A percentile compares a stretch with the other conserved stretches of the same genome.
phyloP scores from a whole-genome alignment of 2,888 invertebrate genomes.

The Amiota communis region DNA sequence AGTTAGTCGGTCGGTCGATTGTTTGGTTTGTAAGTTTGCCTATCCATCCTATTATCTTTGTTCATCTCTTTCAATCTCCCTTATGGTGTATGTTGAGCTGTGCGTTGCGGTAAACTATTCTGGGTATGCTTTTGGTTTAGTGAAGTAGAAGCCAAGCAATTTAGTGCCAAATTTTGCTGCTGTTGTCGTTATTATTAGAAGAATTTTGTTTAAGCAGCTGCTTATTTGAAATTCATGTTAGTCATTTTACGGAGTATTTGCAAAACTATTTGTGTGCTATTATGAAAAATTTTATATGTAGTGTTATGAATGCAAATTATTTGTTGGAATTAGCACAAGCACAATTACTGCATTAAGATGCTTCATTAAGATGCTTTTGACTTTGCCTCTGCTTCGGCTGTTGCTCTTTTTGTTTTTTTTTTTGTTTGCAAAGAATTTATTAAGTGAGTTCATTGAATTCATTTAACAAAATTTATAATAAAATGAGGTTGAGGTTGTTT shows the following conservation, averaged over 20 bases:
- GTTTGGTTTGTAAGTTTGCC: not conserved
- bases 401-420: no score
- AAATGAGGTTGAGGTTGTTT: no score
- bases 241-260: not conserved
- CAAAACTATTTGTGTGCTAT: not conserved
- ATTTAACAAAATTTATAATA: no score
- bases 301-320: slow-evolving; percentile 26
- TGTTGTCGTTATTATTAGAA: not conserved
- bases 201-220: not conserved
- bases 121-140: slow-evolving; percentile 17
- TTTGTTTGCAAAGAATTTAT: no score
- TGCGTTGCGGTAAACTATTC: not conserved
- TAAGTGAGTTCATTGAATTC: no score
- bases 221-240: not conserved
- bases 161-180: slow-evolving; percentile 28
- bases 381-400: not conserved
- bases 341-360: not conserved
- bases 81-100: not conserved
- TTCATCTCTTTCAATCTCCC: not conserved
- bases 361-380: not conserved
- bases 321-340: not conserved
- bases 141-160: slow-evolving; percentile 28
- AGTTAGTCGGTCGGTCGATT: not conserved
- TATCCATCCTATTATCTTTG: no score
- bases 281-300: no score